Conservation (phyloP, 2,888 invertebrate genomes). For the Mallateleia sp. region DNA sequence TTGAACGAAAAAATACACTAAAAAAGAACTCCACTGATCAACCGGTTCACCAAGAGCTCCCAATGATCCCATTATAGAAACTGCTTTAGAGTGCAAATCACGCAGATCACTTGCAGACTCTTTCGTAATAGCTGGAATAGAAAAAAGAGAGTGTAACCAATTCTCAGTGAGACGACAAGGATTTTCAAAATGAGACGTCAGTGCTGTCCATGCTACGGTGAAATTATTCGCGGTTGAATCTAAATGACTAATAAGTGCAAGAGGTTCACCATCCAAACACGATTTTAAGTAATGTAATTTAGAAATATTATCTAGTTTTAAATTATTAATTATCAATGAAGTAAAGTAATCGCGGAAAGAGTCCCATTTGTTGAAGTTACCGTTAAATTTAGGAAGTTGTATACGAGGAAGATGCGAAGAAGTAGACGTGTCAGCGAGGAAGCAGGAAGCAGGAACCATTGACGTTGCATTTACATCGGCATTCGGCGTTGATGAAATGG, state of each 20-base stretch:
- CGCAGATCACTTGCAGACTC: slow-evolving; percentile 1
- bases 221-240: neutral
- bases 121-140: neutral
- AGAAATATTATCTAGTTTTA: neutral
- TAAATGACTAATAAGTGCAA: neutral
- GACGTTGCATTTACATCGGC: no score
- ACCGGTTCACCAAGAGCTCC: neutral
- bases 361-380: neutral
- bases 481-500: no score
- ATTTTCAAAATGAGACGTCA: slow-evolving; percentile 4
- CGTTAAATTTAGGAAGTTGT: neutral
- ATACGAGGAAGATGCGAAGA: no score
- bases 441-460: no score
- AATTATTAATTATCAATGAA: neutral
- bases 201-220: neutral
- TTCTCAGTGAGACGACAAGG: neutral
- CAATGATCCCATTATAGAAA: neutral
- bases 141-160: neutral
- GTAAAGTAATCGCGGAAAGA: slow-evolving; percentile 1
- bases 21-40: slow-evolving; percentile 1
- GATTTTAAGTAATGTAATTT: slow-evolving; percentile 12
- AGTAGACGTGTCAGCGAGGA: no score
- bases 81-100: neutral
- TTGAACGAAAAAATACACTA: slow-evolving; percentile 3
- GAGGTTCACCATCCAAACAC: neutral